Conservation (phyloP, 2,888 invertebrate species). For the Silvanus unidentatus region DNA sequence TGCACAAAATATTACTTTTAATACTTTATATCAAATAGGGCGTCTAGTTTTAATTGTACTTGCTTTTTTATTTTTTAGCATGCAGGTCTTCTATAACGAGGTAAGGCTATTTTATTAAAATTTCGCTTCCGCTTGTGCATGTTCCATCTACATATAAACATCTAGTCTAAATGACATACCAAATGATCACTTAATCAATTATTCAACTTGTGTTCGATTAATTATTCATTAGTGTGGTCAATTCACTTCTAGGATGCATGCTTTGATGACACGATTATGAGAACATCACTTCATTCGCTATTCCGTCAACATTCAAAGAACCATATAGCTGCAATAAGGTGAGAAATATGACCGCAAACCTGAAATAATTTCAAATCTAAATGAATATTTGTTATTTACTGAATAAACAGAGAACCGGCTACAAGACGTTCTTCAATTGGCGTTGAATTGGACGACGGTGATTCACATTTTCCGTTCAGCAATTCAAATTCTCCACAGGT, state of each 20-base stretch:
- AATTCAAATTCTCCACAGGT: slow-evolving; percentile 68
- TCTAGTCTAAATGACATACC: no score
- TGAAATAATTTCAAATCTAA: no score
- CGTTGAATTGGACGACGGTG: slow-evolving; percentile 60
- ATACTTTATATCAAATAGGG: not conserved
- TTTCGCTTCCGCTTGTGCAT: slow-evolving; percentile 4
- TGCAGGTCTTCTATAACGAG: slow-evolving; percentile 31
- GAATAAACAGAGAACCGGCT: slow-evolving; percentile 21
- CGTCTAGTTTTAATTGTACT: slow-evolving; percentile 1
- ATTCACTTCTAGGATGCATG: slow-evolving; percentile 29
- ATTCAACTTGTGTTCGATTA: slow-evolving; percentile 16
- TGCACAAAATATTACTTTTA: not conserved
- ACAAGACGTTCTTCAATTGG: slow-evolving; percentile 43
- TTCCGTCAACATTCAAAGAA: slow-evolving; percentile 38
- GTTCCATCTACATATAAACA: no score
- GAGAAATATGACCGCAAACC: no score
- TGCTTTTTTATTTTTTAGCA: slow-evolving; percentile 28
- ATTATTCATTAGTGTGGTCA: no score
- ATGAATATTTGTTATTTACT: no score
- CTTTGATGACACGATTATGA: slow-evolving; percentile 35
- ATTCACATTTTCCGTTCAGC: slow-evolving; percentile 73
- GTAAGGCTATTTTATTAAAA: slow-evolving; percentile 25
- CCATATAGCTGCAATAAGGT: slow-evolving; percentile 16
- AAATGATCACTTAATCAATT: slow-evolving; percentile 10
- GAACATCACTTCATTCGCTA: slow-evolving; percentile 36